These are phyloP conservation scores for Brachypterus glaber DNA, from an alignment of 2,888 invertebrate genomes.

Conservation along the genomic window DNA sequence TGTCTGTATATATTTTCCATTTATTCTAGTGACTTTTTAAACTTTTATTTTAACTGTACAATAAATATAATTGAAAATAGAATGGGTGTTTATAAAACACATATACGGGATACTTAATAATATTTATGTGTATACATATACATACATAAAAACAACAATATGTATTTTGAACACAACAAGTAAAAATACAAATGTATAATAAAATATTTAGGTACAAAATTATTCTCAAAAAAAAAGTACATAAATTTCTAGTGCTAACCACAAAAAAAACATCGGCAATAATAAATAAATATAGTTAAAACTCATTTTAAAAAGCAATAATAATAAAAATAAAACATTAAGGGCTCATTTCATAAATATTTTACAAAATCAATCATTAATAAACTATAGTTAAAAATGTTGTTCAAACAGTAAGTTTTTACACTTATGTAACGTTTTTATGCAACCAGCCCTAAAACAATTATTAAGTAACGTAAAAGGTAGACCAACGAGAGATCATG, in stretches of 20 bases:
- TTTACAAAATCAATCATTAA: too few species aligned
- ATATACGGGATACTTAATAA: conserved; percentile 38
- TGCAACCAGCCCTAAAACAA: too few species aligned
- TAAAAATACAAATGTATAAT: conserved; percentile 34
- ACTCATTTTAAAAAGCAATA: conserved; percentile 18
- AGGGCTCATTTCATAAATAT: too few species aligned
- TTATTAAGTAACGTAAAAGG: conserved; percentile 17
- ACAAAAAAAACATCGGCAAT: conserved; percentile 17
- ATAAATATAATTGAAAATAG: too few species aligned
- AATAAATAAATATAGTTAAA: conserved; percentile 24
- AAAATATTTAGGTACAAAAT: conserved; percentile 31
- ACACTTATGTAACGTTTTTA: too few species aligned
- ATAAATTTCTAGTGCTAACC: conserved; percentile 22
- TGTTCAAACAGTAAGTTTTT: too few species aligned
- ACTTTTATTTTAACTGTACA: too few species aligned
- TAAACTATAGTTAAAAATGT: too few species aligned
- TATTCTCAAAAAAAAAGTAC: conserved; percentile 18
- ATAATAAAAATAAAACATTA: conserved; percentile 18
- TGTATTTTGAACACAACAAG: conserved; percentile 43
- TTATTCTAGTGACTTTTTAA: too few species aligned
- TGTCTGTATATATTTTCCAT: too few species aligned
- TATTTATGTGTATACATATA: conserved; percentile 41
- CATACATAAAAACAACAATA: conserved; percentile 43
- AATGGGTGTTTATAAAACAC: conserved; percentile 43
- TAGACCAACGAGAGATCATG: conserved; percentile 23